Base-by-base conservation (phyloP, 2,797 vertebrate genomes). In the Gambelia wislizenii region DNA sequence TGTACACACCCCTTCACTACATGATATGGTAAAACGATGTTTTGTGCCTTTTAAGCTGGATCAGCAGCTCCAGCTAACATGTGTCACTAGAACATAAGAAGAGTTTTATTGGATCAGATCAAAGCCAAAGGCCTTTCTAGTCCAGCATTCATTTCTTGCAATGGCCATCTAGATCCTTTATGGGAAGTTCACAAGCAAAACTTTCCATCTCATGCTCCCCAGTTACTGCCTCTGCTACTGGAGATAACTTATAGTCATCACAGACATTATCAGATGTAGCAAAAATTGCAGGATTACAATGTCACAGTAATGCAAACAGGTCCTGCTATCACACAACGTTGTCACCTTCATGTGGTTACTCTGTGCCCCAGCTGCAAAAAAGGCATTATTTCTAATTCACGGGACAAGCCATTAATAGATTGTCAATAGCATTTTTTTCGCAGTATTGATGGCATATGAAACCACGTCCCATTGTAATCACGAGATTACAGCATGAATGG, bases 1-100 rank as follows among this genome's bases (percentile, higher is more conserved):
- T 1, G 14, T 54, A 6, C 8, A 36, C 9, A 52, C 20, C 7
- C 3, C 13, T 27, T 6, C 47, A 2, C 2, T 0, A 42, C 9
- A 44, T 5, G 22, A 44, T 39, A 56, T 9, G 56, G 20, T 33
- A 74, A 80, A 85, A 85, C 9, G 1, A 22, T 85, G 22, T 86
- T 67, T 77, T 76, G 42, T 74, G n/a, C 36, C 52, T 39, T 82
- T 61, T 75, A 44, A 75, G 49, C 74, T 22, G 12, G 30, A 13
- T n/a, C 33, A 72, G 16, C 14, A 30, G 8, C 13, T 25, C 80
- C 9, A 74, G 67, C 67, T 49, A 75, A 74, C 1, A 54, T 18
- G 36, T 72, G 49, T 72, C 12, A 47, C 1, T 25, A 76, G 27
- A 5, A 33, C 30, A 44, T 47, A 59, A 36, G 33, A 76, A 59